Evolutionary conservation across 2,113 vertebrate genomes (phyloP).

Genomic region (Carollia perspicillata): DNA sequence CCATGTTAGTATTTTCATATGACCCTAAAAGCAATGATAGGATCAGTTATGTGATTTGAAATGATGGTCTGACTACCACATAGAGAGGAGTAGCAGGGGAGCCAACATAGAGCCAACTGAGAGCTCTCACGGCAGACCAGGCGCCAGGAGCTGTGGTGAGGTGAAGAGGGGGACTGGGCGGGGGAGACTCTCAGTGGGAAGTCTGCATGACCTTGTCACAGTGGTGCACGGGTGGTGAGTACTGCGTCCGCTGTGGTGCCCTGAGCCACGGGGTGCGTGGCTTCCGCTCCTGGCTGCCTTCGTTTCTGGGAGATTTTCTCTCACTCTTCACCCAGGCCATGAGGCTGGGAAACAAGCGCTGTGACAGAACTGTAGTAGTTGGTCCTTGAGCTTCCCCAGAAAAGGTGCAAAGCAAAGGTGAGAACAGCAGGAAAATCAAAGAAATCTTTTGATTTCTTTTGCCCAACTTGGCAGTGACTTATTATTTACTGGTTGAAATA

Average conservation of each 20-base stretch:
- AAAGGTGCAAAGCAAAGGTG: not conserved
- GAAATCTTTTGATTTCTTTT: not conserved
- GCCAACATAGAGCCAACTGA: not conserved
- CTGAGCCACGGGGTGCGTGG: rapidly evolving
- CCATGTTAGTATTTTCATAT: not conserved
- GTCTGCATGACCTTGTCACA: no score
- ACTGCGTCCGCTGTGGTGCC: not conserved
- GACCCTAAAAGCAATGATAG: not conserved
- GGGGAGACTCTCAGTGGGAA: rapidly evolving
- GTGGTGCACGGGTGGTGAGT: not conserved
- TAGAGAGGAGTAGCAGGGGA: not conserved
- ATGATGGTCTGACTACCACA: not conserved
- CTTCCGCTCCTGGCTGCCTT: not conserved
- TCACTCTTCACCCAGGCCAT: not conserved
- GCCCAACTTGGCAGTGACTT: not conserved
- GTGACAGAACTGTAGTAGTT: not conserved
- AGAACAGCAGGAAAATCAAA: not conserved
- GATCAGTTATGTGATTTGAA: not conserved
- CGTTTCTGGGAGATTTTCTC: not conserved
- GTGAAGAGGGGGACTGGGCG: not conserved
- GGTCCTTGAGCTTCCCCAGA: not conserved
- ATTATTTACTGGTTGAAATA: not conserved
- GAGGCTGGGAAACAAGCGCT: not conserved
- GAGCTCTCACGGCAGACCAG: not conserved
- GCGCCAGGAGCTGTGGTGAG: not conserved